Base-by-base conservation (phyloP, 2,888 invertebrate species). In the Dione juno region DNA sequence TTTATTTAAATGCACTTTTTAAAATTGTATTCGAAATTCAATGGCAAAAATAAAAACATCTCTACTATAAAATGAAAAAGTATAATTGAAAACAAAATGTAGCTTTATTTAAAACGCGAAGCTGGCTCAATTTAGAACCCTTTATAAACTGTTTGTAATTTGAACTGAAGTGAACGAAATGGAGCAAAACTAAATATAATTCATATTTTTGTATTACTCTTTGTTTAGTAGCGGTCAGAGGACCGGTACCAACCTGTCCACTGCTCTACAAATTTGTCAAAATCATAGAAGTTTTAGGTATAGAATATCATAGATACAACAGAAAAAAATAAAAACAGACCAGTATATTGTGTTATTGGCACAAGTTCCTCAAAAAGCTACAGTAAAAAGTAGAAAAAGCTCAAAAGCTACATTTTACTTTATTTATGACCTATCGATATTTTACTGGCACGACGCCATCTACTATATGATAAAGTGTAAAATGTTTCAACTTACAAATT, bases 341-440 rank as follows among this genome's bases (percentile, higher is more conserved):
- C 16, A 48, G 16, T 9, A 48, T 48, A 48, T 48, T 16, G 54
- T 54, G 13, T 37, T 37, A 54, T 37, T 37, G 54, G 37, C 16
- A 57, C 57, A 40, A 37, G 16, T 16, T 57, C 21, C 37, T 19
- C 16, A 40, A 57, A 37, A 57, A 57, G 7, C 37, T 57, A 3
- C 11, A 16, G 43, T 21, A 6, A 64, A 57, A 13, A 40, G 7
- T 40, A 11, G 16, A 57, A 57, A 37, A 37, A 57, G 37, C 37
- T 37, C 37, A 40, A 57, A 37, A 57, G 37, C 54, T 54, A 57
- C 37, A 57, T 37, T 40, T 40, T 57, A 37, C 57, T 57, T 40
- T 57, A 57, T 57, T 57, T 57, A 57, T 16, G 57, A 57, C 37
- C 13, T 57, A 57, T 57, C 57, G 57, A 57, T 57, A 37, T 57